A percentile compares a stretch with the other conserved stretches of the same genome.
Conservation (phyloP, 2,888 invertebrate species). For the Hypercompe scribonia region DNA sequence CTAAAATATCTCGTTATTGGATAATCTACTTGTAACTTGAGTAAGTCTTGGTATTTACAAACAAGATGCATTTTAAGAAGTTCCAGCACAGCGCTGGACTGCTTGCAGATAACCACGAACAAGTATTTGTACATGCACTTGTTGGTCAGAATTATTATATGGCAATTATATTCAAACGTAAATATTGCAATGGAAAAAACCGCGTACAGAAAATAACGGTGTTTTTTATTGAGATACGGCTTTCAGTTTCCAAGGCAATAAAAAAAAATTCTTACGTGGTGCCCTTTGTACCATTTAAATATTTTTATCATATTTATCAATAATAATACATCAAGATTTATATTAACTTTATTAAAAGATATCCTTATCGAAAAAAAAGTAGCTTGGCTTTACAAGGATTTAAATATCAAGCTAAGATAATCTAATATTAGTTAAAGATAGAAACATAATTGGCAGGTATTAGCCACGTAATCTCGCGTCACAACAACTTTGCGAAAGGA, state of each 20-base stretch:
- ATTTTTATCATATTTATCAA: neutral
- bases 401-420: neutral
- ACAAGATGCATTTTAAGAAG: neutral
- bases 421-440: neutral
- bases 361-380: neutral
- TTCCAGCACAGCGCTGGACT: neutral
- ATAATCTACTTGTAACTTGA: neutral
- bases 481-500: constrained; percentile 22
- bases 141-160: neutral
- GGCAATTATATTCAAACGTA: neutral
- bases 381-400: neutral
- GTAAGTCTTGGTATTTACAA: neutral
- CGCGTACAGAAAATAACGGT: neutral
- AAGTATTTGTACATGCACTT: too few relatives aligned
- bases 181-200: neutral
- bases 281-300: neutral
- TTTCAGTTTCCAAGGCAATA: neutral
- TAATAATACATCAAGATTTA: neutral
- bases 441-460: neutral
- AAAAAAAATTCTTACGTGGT: neutral
- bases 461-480: neutral
- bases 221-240: too few relatives aligned
- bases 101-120: neutral
- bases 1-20: neutral
- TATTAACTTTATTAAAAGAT: neutral